Evolutionary conservation across 37 sponge, comb jelly and placozoan genomes (phyloP), one percentile per base, ranked within the genome.

Genomic region (Mnemiopsis leidyi): DNA sequence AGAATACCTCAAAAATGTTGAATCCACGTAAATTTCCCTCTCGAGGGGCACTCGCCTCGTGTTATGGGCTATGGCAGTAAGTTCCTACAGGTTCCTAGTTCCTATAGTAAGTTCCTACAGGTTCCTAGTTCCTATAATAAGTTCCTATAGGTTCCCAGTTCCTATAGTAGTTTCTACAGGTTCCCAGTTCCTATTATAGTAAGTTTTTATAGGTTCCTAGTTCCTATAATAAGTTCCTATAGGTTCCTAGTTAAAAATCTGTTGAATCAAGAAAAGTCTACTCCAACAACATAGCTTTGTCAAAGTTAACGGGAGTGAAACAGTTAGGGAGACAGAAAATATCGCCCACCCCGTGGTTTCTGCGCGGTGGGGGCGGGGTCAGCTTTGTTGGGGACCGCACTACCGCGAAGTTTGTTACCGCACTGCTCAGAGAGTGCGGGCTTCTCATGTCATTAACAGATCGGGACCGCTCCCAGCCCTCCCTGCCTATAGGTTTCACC

Each of bases 321-420:
- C 90, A 85, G 90, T 39, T 85, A 1, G 90, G 90, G n/a, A 85
- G 61, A 33, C 32, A 85, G 90, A 85, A 85, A 3, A 85, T 32
- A 23, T 85, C 38, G 3, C 90, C 61, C 2, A 33, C 29, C 7
- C 36, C 39, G 23, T 40, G 40, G 24, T 25, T 38, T n/a, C 35
- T 38, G 61, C 35, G 9, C 3, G 32, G 36, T n/a, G 90, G 90
- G 3, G 90, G 90, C 16, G 90, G 90, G 2, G 90, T 85, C 21
- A 85, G 90, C 25, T 39, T 85, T 0, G 90, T 85, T n/a, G 90
- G 90, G n/a, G 90, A 85, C 23, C 90, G 40, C 24, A 85, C 35
- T 61, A 40, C 36, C 3, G 90, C 40, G 23, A 85, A 85, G 48
- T 85, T 85, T 23, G 75, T 5, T 71, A 28, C 25, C 16, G 90